A percentile compares a stretch with the other conserved stretches of the same genome.
These are phyloP conservation scores for Drosophila lacicola DNA, from an alignment of 2,888 invertebrate genomes.

Conservation along the genomic window DNA sequence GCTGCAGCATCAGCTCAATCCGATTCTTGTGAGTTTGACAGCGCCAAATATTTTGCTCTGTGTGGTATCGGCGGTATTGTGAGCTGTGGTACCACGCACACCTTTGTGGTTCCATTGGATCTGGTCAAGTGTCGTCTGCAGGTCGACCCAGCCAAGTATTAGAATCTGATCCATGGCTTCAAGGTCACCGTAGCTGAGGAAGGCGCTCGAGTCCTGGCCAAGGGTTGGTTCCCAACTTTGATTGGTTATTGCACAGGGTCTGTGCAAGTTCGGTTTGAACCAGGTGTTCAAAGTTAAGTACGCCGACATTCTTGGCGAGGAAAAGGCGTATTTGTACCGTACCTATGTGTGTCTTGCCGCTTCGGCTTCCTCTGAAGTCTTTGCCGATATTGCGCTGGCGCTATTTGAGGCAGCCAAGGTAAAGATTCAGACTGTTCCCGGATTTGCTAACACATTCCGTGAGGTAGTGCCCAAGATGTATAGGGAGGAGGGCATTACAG, in stretches of 20 bases:
- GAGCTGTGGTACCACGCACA: constrained; percentile 94
- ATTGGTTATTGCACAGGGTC: constrained; percentile 92
- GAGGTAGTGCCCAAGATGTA: constrained; percentile 92
- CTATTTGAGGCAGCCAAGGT: constrained; percentile 98
- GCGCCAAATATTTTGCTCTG: constrained; percentile 90
- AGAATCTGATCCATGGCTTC: constrained; percentile 91
- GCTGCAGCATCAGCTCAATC: constrained; percentile 71
- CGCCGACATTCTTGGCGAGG: constrained; percentile 89
- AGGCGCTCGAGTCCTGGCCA: constrained; percentile 90
- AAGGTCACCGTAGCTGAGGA: constrained; percentile 90
- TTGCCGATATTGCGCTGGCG: constrained; percentile 95
- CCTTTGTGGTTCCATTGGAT: constrained; percentile 93
- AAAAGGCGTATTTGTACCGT: constrained; percentile 91
- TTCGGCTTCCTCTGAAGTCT: constrained; percentile 94
- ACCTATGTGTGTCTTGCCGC: constrained; percentile 94
- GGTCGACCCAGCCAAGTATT: constrained; percentile 92
- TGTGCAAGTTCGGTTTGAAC: constrained; percentile 94
- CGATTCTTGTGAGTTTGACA: constrained; percentile 90
- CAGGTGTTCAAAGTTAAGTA: constrained; percentile 94
- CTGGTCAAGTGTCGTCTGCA: constrained; percentile 93
- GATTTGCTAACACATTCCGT: constrained; percentile 90
- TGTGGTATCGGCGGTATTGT: constrained; percentile 92
- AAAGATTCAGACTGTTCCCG: constrained; percentile 92
- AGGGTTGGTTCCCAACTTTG: constrained; percentile 95
- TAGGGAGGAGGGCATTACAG: constrained; percentile 90